phyloP scores from a whole-genome alignment of 2,888 invertebrate genomes.

The Cordylochernes scorpioides region DNA sequence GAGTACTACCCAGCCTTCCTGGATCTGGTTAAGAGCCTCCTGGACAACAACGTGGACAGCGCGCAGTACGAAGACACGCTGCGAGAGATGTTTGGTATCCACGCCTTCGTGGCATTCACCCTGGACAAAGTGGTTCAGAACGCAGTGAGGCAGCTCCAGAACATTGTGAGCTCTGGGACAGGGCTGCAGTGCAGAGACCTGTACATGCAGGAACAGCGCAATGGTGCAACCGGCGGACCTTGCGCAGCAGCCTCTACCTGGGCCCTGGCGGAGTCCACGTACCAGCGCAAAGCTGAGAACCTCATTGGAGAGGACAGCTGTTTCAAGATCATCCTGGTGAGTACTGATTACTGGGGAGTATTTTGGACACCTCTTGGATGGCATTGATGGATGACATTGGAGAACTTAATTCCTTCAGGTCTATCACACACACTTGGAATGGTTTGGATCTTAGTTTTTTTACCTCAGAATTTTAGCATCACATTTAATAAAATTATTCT shows the following conservation, averaged over 20 bases:
- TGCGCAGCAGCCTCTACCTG: constrained; percentile 38
- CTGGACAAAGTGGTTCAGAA: constrained; percentile 69
- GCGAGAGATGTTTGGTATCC: constrained; percentile 85
- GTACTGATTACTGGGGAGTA: too few relatives aligned
- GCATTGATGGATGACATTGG: too few relatives aligned
- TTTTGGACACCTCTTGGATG: too few relatives aligned
- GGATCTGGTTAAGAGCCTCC: constrained; percentile 76
- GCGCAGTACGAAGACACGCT: constrained; percentile 74
- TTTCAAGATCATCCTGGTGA: constrained; percentile 49
- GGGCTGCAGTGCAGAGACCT: constrained; percentile 55
- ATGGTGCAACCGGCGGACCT: constrained; percentile 37
- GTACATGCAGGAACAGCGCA: constrained; percentile 35
- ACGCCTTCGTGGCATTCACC: constrained; percentile 87
- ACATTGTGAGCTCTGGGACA: constrained; percentile 64
- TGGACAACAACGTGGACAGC: constrained; percentile 85
- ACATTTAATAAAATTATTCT: too few relatives aligned
- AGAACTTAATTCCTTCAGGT: too few relatives aligned
- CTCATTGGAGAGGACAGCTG: constrained; percentile 64
- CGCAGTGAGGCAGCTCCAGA: constrained; percentile 61
- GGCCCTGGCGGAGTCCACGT: constrained; percentile 37
- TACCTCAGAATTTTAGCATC: too few relatives aligned
- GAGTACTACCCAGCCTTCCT: constrained; percentile 74
- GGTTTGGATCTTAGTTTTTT: too few relatives aligned
- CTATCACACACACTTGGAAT: too few relatives aligned
- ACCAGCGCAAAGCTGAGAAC: constrained; percentile 52